Conservation (phyloP, 2,797 vertebrate genomes). For the Enteromius fasciolatus region DNA sequence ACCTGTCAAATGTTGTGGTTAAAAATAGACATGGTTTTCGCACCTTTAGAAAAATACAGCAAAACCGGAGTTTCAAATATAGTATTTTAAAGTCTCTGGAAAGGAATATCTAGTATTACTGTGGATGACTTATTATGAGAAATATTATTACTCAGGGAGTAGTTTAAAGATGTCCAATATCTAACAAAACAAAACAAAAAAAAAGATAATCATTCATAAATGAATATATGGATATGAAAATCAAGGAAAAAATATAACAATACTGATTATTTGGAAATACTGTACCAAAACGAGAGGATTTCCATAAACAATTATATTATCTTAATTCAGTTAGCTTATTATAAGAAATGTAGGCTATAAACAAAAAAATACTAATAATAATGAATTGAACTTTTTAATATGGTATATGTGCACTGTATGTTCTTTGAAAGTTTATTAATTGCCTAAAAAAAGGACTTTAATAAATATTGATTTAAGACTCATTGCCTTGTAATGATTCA, state of each 20-base stretch:
- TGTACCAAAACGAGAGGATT: neutral
- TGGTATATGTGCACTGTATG: neutral
- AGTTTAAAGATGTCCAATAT: no score
- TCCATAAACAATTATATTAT: neutral
- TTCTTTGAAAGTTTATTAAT: neutral
- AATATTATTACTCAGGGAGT: no score
- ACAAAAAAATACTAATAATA: neutral
- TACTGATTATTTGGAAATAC: neutral
- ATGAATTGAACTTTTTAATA: neutral
- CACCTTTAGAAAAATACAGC: neutral
- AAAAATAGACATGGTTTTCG: neutral
- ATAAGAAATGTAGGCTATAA: neutral
- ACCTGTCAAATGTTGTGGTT: neutral
- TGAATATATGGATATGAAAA: neutral
- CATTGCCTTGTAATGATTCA: neutral
- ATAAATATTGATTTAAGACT: neutral
- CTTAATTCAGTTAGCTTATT: neutral
- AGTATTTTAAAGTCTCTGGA: neutral
- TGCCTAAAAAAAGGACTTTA: neutral
- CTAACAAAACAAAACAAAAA: no score
- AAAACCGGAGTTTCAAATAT: neutral
- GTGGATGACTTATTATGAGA: neutral
- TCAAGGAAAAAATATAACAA: neutral
- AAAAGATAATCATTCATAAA: no score
- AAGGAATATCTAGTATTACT: neutral